Evolutionary conservation across 2,888 invertebrate genomes (phyloP).

Genomic region (Podotricha telesiphe): DNA sequence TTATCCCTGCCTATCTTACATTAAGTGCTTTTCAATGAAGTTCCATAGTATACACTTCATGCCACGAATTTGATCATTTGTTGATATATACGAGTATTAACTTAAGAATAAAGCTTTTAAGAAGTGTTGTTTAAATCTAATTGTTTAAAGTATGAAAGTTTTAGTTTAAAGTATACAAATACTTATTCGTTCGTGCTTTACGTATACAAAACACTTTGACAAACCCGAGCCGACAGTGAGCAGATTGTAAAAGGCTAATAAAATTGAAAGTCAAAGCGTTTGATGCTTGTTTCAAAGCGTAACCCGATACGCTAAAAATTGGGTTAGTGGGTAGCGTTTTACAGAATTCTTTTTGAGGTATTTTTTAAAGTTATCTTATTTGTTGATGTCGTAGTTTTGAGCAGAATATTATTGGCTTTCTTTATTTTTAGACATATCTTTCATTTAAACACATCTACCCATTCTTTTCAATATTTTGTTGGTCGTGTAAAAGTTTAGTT

Average conservation of each 20-base stretch:
- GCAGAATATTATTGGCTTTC: too few species aligned
- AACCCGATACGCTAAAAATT: slow-evolving; percentile 25
- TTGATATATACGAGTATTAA: too few species aligned
- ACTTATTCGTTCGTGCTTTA: neutral
- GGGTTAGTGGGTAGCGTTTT: slow-evolving; percentile 15
- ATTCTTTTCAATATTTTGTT: too few species aligned
- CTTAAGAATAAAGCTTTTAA: too few species aligned
- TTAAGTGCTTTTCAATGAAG: too few species aligned
- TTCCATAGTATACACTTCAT: too few species aligned
- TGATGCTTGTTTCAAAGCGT: slow-evolving; percentile 21
- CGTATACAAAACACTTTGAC: slow-evolving; percentile 7
- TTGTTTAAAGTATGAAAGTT: neutral
- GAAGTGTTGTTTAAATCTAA: too few species aligned
- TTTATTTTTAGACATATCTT: too few species aligned
- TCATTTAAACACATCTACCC: too few species aligned
- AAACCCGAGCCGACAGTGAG: slow-evolving; percentile 3
- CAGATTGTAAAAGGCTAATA: slow-evolving; percentile 22
- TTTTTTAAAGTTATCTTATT: slow-evolving; percentile 7
- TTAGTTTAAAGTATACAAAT: neutral
- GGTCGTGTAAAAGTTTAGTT: too few species aligned
- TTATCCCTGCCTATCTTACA: too few species aligned
- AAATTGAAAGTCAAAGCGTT: slow-evolving; percentile 25
- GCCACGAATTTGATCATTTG: too few species aligned
- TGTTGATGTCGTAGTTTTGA: neutral
- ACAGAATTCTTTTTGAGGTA: neutral